Conservation (phyloP, 2,797 vertebrate species). For the Coilia nasus region DNA sequence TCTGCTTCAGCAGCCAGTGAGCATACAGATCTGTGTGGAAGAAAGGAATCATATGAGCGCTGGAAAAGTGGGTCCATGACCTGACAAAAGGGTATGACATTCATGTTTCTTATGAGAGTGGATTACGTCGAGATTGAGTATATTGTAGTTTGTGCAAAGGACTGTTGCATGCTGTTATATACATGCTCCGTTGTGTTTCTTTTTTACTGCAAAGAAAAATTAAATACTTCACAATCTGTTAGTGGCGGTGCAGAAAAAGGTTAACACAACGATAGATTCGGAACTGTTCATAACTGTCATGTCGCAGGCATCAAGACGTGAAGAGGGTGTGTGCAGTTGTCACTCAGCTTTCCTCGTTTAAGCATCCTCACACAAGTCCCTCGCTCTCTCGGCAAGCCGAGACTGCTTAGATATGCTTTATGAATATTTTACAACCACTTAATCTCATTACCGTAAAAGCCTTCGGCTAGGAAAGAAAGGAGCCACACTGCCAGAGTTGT, state of each 20-base stretch:
- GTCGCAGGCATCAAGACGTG: not conserved
- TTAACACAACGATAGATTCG: not conserved
- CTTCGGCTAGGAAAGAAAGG: not conserved
- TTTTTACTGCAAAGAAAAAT: not conserved
- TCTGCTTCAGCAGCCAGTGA: slow-evolving; percentile 42
- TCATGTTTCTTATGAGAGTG: not conserved
- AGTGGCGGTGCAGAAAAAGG: not conserved
- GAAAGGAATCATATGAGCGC: slow-evolving; percentile 11
- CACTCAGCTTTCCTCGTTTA: not conserved
- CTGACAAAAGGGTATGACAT: slow-evolving; percentile 8
- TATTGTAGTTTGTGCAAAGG: not conserved
- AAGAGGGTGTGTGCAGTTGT: slow-evolving; percentile 10
- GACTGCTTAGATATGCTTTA: slow-evolving; percentile 24
- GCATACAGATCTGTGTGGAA: slow-evolving; percentile 42
- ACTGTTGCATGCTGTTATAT: not conserved
- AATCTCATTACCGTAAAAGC: not conserved
- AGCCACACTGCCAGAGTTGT: slow-evolving; percentile 11
- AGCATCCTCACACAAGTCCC: not conserved
- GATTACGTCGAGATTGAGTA: not conserved
- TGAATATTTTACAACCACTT: slow-evolving; percentile 27
- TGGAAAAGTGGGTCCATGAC: slow-evolving; percentile 30
- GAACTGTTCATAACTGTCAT: not conserved
- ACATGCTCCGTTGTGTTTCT: not conserved
- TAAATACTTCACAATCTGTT: not conserved
- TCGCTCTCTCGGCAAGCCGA: not conserved